Conservation (phyloP, 1,140 invertebrate genomes). For the Platorchestia sp. region DNA sequence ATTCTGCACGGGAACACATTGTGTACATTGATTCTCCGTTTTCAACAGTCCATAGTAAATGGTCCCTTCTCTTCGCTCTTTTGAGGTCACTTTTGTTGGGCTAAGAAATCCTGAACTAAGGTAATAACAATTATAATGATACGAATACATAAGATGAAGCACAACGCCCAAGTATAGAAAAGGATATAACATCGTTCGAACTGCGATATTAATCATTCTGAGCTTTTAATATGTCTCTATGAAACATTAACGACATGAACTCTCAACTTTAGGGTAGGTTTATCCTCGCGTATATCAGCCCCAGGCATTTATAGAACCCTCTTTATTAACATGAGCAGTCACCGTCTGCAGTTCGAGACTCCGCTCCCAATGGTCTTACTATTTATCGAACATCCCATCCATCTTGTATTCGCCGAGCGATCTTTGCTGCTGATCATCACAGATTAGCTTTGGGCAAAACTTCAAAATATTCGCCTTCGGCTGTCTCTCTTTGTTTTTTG, state of each 20-base stretch:
- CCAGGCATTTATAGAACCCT: background rate
- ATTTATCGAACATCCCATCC: constrained; percentile 18
- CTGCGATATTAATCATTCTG: background rate
- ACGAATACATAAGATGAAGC: too few relatives aligned
- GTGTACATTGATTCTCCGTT: too few relatives aligned
- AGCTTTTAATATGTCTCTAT: background rate
- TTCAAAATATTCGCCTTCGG: background rate
- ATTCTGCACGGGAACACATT: too few relatives aligned
- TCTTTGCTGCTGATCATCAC: constrained; percentile 16
- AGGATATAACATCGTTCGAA: background rate
- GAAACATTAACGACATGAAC: background rate
- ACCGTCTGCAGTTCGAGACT: background rate
- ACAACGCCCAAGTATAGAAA: background rate
- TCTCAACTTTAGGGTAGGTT: background rate
- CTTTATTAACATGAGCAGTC: background rate
- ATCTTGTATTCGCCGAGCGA: background rate
- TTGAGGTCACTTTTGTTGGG: too few relatives aligned
- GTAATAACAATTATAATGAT: too few relatives aligned
- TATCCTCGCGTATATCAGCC: background rate
- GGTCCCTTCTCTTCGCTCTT: too few relatives aligned
- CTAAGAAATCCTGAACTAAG: too few relatives aligned
- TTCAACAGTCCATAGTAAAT: too few relatives aligned
- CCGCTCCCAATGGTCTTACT: background rate
- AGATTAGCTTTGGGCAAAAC: background rate
- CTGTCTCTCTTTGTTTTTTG: background rate